Percentiles rank a stretch among this genome's conserved stretches.
phyloP scores from a whole-genome alignment of 2,797 vertebrate species.

The Micromesistius poutassou region DNA sequence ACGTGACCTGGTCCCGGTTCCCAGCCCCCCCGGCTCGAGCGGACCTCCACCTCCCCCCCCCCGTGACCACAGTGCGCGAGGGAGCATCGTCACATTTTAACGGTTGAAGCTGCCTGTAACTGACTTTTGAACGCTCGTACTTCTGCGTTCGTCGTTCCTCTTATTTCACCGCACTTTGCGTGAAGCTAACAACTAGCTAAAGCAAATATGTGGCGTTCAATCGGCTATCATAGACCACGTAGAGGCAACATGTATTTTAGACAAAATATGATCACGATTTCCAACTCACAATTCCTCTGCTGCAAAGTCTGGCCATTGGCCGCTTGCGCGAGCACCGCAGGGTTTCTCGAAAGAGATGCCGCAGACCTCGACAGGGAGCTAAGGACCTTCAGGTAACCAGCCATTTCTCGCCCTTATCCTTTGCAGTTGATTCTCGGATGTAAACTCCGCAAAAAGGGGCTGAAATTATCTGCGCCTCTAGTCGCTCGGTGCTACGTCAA shows the following conservation, averaged over 20 bases:
- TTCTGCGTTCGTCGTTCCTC: too few species aligned
- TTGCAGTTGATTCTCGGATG: constrained; percentile 11
- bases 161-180: not conserved
- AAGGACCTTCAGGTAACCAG: constrained; percentile 82
- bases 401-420: constrained; percentile 61
- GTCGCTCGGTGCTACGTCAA: not conserved
- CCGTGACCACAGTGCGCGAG: too few species aligned
- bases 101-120: not conserved
- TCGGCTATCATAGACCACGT: too few species aligned
- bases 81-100: not conserved
- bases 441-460: not conserved
- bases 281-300: constrained; percentile 87
- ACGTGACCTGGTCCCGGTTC: too few species aligned
- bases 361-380: constrained; percentile 72
- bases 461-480: not conserved
- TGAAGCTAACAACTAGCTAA: not conserved
- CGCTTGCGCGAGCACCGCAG: constrained; percentile 72
- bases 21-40: too few species aligned
- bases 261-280: not conserved
- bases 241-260: not conserved
- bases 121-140: not conserved
- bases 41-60: too few species aligned
- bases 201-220: not conserved
- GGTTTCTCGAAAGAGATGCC: constrained; percentile 69
- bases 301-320: constrained; percentile 71